A percentile compares a stretch with the other conserved stretches of the same genome.
Evolutionary conservation across 2,113 vertebrate species (phyloP).

Genomic region (Nestor notabilis): DNA sequence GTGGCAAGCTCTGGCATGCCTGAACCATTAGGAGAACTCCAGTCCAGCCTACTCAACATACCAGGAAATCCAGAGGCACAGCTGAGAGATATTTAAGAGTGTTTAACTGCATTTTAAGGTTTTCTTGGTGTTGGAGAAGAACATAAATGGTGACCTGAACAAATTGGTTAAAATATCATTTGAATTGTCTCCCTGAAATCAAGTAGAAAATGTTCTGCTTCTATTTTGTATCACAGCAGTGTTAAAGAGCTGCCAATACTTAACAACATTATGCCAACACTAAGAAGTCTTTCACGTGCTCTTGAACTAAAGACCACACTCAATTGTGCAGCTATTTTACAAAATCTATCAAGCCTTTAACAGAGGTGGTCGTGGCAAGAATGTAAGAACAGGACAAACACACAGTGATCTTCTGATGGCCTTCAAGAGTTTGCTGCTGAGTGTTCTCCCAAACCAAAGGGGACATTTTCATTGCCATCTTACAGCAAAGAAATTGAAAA

Average conservation of each 20-base stretch:
- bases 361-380: rapidly evolving
- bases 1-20: not conserved
- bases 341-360: not conserved
- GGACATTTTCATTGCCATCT: not conserved
- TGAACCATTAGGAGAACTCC: not conserved
- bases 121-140: not conserved
- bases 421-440: not conserved
- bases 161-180: not conserved
- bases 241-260: not conserved
- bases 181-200: not conserved
- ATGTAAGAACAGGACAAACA: rapidly evolving
- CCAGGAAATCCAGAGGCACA: not conserved
- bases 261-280: not conserved
- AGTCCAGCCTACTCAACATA: not conserved
- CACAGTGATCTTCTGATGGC: not conserved
- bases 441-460: not conserved
- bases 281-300: rapidly evolving
- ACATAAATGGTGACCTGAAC: not conserved
- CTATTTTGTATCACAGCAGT: not conserved
- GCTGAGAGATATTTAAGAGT: not conserved
- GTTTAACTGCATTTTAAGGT: not conserved
- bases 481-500: not conserved
- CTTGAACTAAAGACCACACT: not conserved
- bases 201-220: not conserved
- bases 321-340: not conserved